These are phyloP conservation scores for Hermaeophaga mercurialis DNA, from an alignment of 2,888 invertebrate species.

Conservation along the genomic window DNA sequence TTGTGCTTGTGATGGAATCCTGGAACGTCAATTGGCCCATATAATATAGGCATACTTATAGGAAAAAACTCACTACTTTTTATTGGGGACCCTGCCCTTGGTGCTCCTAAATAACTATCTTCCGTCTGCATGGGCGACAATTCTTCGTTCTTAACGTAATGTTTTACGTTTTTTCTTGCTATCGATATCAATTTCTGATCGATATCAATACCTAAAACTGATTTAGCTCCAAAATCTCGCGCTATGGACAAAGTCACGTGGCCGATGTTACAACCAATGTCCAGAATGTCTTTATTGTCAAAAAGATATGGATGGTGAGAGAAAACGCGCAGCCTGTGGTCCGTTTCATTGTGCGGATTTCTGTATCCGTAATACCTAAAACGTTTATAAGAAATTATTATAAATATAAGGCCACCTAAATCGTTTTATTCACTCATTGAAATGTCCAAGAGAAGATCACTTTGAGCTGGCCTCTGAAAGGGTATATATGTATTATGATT, in stretches of 20 bases:
- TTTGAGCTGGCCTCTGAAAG: too few relatives aligned
- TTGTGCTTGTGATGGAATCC: slow-evolving; percentile 53
- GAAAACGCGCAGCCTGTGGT: slow-evolving; percentile 83
- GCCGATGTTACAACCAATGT: slow-evolving; percentile 98
- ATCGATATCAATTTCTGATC: slow-evolving; percentile 82
- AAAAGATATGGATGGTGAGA: slow-evolving; percentile 81
- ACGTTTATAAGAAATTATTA: too few relatives aligned
- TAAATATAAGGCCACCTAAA: too few relatives aligned
- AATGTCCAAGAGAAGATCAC: too few relatives aligned
- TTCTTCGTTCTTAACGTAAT: slow-evolving; percentile 64
- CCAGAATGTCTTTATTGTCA: slow-evolving; percentile 87
- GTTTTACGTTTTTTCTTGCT: slow-evolving; percentile 74
- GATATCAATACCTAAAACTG: slow-evolving; percentile 93
- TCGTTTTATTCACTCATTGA: too few relatives aligned
- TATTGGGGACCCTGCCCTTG: slow-evolving; percentile 19
- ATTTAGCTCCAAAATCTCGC: slow-evolving; percentile 80
- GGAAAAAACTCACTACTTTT: slow-evolving; percentile 72
- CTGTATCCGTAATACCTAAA: slow-evolving; percentile 95
- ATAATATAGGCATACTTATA: slow-evolving; percentile 84
- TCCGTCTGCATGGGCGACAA: background rate
- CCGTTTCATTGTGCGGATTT: slow-evolving; percentile 79
- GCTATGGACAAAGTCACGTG: slow-evolving; percentile 92
- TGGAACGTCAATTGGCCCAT: slow-evolving; percentile 77
- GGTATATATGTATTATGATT: too few relatives aligned
- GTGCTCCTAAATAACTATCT: slow-evolving; percentile 10